These are phyloP conservation scores for Caradrina kadenii DNA, from an alignment of 2,888 invertebrate species.

Conservation along the genomic window DNA sequence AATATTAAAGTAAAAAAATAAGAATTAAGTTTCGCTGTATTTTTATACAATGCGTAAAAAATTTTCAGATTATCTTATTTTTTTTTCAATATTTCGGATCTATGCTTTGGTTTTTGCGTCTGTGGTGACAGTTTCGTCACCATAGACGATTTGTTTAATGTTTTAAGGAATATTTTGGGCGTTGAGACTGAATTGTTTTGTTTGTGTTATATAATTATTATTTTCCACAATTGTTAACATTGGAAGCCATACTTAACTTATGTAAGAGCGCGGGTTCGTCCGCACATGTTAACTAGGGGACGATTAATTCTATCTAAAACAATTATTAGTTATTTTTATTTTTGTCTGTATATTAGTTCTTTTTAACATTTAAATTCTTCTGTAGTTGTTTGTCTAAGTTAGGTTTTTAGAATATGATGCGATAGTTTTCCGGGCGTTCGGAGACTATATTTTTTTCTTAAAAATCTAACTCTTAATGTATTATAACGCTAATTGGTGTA, in stretches of 20 bases:
- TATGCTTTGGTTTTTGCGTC: slow-evolving; percentile 50
- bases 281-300: slow-evolving; percentile 75
- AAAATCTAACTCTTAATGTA: slow-evolving; percentile 85
- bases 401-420: slow-evolving; percentile 81
- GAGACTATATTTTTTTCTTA: slow-evolving; percentile 73
- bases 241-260: slow-evolving; percentile 74
- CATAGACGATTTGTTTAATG: slow-evolving; percentile 77
- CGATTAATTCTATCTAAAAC: slow-evolving; percentile 77
- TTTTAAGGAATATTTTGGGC: slow-evolving; percentile 82
- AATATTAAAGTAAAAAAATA: slow-evolving; percentile 71
- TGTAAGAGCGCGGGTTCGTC: slow-evolving; percentile 71
- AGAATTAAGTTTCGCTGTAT: slow-evolving; percentile 81
- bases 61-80: slow-evolving; percentile 42
- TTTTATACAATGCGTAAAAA: slow-evolving; percentile 78
- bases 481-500: slow-evolving; percentile 89
- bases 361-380: slow-evolving; percentile 77
- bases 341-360: slow-evolving; percentile 89
- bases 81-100: slow-evolving; percentile 43
- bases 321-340: slow-evolving; percentile 82
- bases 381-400: slow-evolving; percentile 88
- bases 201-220: slow-evolving; percentile 88
- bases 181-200: slow-evolving; percentile 91
- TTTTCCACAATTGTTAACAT: slow-evolving; percentile 79
- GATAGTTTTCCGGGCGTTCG: slow-evolving; percentile 80
- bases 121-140: slow-evolving; percentile 8